Percentiles rank a stretch among this genome's conserved stretches.
These are phyloP conservation scores for Hycleus cichorii DNA, from an alignment of 1,140 invertebrate genomes.

Conservation along the genomic window DNA sequence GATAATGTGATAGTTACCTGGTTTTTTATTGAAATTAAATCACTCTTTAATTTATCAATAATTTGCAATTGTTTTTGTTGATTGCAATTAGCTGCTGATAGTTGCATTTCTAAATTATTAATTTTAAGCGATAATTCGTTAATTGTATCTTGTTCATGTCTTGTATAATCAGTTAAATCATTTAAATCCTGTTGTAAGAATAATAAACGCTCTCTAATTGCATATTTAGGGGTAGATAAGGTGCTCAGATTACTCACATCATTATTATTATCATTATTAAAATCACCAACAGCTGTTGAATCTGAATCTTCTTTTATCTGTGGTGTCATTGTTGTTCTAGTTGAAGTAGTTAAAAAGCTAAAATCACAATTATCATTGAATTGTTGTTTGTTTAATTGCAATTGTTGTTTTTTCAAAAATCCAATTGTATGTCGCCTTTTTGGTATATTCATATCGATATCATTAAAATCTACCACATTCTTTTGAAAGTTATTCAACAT, in stretches of 20 bases:
- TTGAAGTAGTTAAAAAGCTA: neutral
- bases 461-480: neutral
- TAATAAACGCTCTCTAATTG: neutral
- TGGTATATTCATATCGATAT: neutral
- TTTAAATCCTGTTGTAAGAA: neutral
- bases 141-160: neutral
- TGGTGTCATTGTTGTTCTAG: neutral
- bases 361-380: neutral
- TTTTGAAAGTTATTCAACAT: slow-evolving; percentile 17
- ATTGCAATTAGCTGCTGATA: neutral
- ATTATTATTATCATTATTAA: neutral
- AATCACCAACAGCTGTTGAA: neutral
- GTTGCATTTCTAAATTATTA: neutral
- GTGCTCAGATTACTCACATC: neutral
- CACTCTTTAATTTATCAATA: neutral
- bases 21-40: neutral
- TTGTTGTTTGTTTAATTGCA: neutral
- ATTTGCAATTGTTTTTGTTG: neutral
- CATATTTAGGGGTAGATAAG: neutral
- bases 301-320: neutral
- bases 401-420: neutral
- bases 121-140: neutral
- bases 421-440: slow-evolving; percentile 2
- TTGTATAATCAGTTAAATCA: neutral
- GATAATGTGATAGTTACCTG: neutral